Evolutionary conservation across 2,888 invertebrate genomes (phyloP), one percentile per base, ranked within the genome.

Genomic region (Cryptosula pallasiana): DNA sequence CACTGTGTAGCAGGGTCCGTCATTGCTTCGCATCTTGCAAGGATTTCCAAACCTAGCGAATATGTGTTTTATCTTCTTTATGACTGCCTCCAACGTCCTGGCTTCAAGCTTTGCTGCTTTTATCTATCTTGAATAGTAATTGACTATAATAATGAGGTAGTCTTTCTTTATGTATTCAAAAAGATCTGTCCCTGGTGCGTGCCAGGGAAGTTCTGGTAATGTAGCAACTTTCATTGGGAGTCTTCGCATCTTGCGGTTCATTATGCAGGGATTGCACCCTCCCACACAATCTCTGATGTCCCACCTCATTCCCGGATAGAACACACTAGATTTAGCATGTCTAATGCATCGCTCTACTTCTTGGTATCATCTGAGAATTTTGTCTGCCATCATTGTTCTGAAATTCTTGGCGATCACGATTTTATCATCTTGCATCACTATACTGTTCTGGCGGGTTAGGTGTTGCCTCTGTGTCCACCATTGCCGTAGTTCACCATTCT

Each of bases 1-100:
- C 35, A 45, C 29, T 35, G 70, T 20, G 71, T 71, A 74, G 29
- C 76, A 72, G 23, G 75, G 74, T 32, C 75, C 76, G 72, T 75
- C 76, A 71, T 77, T 74, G n/a, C 71, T 71, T 2, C 73, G 25
- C 2, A 75, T 13, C 36, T 69, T 72, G 16, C 72, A 70, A 13
- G 73, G 72, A 34, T 74, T 72, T 5, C 76, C 74, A 72, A 72
- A 55, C 45, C 71, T 34, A 0, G 75, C 55, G 27, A 76, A 72
- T 16, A 71, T 45, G 2, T 1, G 9, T 54, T 73, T 74, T 16
- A n/a, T n/a, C n/a, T n/a, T n/a, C n/a, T n/a, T n/a, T n/a, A n/a
- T n/a, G n/a, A n/a, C n/a, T n/a, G n/a, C 74, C 13, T 1, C 71
- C 55, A 27, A 69, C 45, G 25, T 45, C 45, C 20, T 45, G 9